These are phyloP conservation scores for Tyrannus savana DNA, from an alignment of 2,113 vertebrate genomes.

Conservation along the genomic window DNA sequence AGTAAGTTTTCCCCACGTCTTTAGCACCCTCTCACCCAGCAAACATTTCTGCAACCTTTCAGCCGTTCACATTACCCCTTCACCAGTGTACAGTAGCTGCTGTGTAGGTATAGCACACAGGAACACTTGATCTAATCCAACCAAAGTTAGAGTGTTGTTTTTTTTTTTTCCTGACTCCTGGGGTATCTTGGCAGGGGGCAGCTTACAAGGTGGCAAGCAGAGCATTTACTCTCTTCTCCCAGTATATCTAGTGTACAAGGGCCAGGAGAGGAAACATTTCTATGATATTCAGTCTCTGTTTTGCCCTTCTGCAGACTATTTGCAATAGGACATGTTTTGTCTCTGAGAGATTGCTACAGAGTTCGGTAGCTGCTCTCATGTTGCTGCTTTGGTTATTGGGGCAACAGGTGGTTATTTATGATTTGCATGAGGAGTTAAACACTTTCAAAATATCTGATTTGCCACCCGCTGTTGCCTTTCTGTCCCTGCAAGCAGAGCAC, in stretches of 20 bases:
- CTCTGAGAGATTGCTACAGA: not conserved
- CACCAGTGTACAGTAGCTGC: not conserved
- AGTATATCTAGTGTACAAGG: not conserved
- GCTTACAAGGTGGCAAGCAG: not conserved
- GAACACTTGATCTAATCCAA: not conserved
- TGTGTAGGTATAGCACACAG: not conserved
- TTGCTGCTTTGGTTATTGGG: not conserved
- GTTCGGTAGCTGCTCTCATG: not conserved
- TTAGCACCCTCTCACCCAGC: not conserved
- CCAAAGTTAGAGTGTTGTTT: not conserved
- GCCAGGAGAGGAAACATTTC: not conserved
- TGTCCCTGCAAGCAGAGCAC: not conserved
- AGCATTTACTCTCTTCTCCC: not conserved
- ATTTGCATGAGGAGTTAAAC: not conserved
- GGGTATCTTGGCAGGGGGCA: not conserved
- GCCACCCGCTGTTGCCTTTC: not conserved
- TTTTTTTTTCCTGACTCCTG: not conserved
- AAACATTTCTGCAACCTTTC: not conserved
- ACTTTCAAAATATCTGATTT: not conserved
- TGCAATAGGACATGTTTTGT: not conserved
- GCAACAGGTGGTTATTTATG: not conserved
- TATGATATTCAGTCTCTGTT: not conserved
- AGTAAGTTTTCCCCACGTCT: conserved; percentile 71
- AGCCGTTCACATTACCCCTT: not conserved
- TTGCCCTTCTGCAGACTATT: not conserved